Percentiles rank a stretch among this genome's conserved stretches.
These are phyloP conservation scores for Entomobrya proxima DNA, from an alignment of 2,888 invertebrate genomes.

Conservation along the genomic window DNA sequence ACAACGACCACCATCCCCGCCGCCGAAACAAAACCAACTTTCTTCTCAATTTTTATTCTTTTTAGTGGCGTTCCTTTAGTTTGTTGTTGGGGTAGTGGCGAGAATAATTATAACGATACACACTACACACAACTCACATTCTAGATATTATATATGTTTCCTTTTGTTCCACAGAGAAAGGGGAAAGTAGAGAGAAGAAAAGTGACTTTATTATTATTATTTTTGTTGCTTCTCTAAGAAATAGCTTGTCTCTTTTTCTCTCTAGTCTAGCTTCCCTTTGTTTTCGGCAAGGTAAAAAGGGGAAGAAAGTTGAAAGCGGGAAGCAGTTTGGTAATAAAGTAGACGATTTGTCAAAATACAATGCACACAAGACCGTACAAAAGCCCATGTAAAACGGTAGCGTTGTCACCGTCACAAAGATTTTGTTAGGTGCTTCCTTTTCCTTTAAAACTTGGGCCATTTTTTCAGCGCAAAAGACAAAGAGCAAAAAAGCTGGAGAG, in stretches of 20 bases:
- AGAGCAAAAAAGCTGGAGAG: background rate
- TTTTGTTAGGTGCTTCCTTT: conserved; percentile 2
- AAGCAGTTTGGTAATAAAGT: conserved; percentile 39
- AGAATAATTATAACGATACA: conserved; percentile 24
- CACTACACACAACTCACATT: too few species aligned
- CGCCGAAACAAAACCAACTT: background rate
- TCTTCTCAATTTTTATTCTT: background rate
- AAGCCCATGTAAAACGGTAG: background rate
- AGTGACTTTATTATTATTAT: too few species aligned
- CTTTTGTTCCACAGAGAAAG: too few species aligned
- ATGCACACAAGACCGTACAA: background rate
- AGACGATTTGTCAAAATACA: conserved; percentile 29
- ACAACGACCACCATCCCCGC: background rate
- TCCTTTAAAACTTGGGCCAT: too few species aligned
- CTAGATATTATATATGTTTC: too few species aligned
- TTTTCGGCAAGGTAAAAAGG: background rate
- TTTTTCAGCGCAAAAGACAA: background rate
- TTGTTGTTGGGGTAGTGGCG: background rate
- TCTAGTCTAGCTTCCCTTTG: background rate
- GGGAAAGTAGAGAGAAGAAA: too few species aligned
- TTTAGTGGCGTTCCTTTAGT: too few species aligned
- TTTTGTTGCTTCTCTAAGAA: background rate
- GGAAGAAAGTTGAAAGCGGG: background rate
- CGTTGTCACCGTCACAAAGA: background rate
- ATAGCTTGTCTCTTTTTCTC: background rate